Evolutionary conservation across 1,140 invertebrate genomes (phyloP).

Genomic region (Lordiphosa collinella): DNA sequence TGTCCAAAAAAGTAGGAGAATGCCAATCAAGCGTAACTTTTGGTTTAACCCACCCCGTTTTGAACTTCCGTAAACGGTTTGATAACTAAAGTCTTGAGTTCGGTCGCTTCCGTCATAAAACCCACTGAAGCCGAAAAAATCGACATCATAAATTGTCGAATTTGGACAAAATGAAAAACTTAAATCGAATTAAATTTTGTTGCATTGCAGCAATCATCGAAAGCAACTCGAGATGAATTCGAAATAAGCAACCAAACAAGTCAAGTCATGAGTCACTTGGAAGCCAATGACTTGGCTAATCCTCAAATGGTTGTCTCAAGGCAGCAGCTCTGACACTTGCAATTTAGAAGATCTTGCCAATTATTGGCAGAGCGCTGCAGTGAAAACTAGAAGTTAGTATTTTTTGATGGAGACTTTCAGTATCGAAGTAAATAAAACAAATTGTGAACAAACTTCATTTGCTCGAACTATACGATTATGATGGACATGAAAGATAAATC

Average conservation of each 20-base stretch:
- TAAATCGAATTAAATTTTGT: constrained; percentile 40
- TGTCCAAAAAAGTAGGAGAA: constrained; percentile 18
- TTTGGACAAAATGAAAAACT: constrained; percentile 18
- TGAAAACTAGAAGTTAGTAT: no score
- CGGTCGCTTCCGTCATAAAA: constrained; percentile 61
- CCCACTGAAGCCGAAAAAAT: constrained; percentile 70
- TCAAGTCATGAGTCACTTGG: no score
- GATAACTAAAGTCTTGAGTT: constrained; percentile 39
- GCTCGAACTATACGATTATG: no score
- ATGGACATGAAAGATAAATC: no score
- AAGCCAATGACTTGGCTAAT: no score
- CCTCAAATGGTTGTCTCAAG: no score
- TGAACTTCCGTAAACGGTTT: constrained; percentile 62
- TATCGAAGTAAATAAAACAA: no score
- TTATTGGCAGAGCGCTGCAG: no score
- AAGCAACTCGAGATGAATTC: not conserved
- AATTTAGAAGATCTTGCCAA: no score
- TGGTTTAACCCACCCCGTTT: constrained; percentile 41
- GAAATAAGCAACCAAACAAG: not conserved
- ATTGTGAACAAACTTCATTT: no score
- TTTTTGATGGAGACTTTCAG: no score
- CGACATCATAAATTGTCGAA: constrained; percentile 37
- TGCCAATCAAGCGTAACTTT: constrained; percentile 49
- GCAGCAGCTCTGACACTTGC: no score
- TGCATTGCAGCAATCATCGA: constrained; percentile 11